Conservation (phyloP, 2,888 invertebrate genomes). For the Stenodera caucasica region DNA sequence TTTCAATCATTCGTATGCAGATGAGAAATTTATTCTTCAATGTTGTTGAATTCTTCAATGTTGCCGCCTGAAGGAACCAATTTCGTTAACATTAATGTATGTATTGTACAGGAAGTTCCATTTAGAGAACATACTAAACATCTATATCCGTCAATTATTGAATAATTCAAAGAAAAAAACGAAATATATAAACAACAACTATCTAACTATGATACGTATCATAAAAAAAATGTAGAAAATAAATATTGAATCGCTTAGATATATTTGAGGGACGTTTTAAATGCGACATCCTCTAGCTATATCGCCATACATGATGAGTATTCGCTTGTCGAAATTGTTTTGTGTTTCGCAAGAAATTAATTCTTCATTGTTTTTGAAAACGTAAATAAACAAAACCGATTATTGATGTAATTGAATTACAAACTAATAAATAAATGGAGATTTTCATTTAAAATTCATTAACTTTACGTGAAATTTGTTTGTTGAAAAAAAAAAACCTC, state of each 20-base stretch:
- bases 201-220: too few relatives aligned
- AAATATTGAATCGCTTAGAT: too few relatives aligned
- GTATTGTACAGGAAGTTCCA: not conserved
- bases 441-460: conserved; percentile 6
- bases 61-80: conserved; percentile 4
- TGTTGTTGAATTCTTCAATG: conserved; percentile 7
- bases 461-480: not conserved
- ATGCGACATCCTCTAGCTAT: not conserved
- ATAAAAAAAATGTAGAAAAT: too few relatives aligned
- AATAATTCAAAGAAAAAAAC: too few relatives aligned
- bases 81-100: not conserved
- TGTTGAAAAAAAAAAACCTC: not conserved
- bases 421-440: not conserved
- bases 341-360: conserved; percentile 3
- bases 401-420: not conserved
- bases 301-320: not conserved
- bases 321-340: not conserved
- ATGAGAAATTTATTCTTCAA: conserved; percentile 8
- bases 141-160: too few relatives aligned
- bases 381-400: not conserved
- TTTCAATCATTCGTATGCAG: conserved; percentile 24
- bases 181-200: too few relatives aligned
- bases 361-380: not conserved
- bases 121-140: too few relatives aligned
- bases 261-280: not conserved